phyloP scores from a whole-genome alignment of 64 coral and sea anemone genomes.

The Catalaphyllia jardinei region DNA sequence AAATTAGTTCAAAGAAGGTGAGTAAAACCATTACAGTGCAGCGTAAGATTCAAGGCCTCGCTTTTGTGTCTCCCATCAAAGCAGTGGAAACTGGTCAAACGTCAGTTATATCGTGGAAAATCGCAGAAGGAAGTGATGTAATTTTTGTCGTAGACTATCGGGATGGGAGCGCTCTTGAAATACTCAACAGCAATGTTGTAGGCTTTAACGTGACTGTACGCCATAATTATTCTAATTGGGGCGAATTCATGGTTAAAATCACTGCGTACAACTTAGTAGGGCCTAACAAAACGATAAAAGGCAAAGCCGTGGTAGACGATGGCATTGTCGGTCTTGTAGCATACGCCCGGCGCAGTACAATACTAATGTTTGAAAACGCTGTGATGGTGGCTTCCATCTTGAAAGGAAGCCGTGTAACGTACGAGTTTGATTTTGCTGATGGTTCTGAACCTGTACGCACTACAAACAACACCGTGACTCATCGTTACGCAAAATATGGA shows the following conservation, averaged over 20 bases:
- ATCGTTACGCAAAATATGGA: conserved; percentile 52
- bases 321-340: conserved; percentile 51
- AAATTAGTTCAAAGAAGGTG: conserved; percentile 35
- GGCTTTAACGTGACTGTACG: conserved; percentile 24
- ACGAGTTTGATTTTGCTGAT: conserved; percentile 71
- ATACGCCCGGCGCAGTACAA: conserved; percentile 4
- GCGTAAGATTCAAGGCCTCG: conserved; percentile 61
- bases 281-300: conserved; percentile 12
- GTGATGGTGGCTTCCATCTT: neutral
- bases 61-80: neutral
- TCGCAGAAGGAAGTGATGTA: conserved; percentile 70
- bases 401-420: conserved; percentile 51
- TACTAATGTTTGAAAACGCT: conserved; percentile 22
- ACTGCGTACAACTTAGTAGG: conserved; percentile 59
- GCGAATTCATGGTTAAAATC: conserved; percentile 30
- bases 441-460: conserved; percentile 2
- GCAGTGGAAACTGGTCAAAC: neutral
- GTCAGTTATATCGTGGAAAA: conserved; percentile 47
- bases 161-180: conserved; percentile 19
- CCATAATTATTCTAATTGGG: conserved; percentile 46
- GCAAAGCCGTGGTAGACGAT: conserved; percentile 45
- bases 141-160: conserved; percentile 54
- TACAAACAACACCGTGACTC: neutral
- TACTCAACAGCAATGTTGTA: neutral
- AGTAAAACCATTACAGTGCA: conserved; percentile 53